Conservation (phyloP, 1,140 invertebrate genomes). For the Panagrolaimus sp. region DNA sequence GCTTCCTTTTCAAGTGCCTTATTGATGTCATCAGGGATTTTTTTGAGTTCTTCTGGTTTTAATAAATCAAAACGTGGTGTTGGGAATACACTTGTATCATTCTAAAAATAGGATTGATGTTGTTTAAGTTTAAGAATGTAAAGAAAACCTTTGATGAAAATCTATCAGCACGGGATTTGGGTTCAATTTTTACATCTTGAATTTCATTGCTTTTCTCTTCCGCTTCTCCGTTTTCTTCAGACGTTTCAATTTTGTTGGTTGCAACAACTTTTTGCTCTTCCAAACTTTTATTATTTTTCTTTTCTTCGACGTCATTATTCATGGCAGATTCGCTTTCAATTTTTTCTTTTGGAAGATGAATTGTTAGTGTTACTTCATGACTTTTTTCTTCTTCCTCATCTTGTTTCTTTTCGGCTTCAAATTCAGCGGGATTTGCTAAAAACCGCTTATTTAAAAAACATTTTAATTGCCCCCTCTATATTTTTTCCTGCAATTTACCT, state of each 20-base stretch:
- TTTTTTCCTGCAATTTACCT: no score
- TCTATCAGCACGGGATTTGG: not conserved
- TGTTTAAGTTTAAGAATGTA: not conserved
- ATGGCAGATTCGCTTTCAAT: no score
- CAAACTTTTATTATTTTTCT: no score
- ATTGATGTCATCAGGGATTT: not conserved
- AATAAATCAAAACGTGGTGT: not conserved
- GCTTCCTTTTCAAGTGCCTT: slow-evolving; percentile 5
- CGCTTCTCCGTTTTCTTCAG: not conserved
- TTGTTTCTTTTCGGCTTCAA: no score
- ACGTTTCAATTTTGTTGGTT: not conserved
- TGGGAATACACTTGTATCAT: not conserved
- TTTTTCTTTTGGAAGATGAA: no score
- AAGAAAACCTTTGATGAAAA: not conserved
- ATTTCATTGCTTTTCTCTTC: not conserved
- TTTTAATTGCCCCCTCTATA: no score
- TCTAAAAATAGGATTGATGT: no score
- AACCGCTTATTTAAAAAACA: no score
- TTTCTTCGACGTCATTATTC: no score
- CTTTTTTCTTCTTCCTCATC: no score
- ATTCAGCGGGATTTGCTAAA: no score
- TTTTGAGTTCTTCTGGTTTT: not conserved
- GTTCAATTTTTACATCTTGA: not conserved
- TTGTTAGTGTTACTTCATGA: no score
- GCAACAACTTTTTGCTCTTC: not conserved